Conservation (phyloP, 2,888 invertebrate species). For the Merodon equestris region DNA sequence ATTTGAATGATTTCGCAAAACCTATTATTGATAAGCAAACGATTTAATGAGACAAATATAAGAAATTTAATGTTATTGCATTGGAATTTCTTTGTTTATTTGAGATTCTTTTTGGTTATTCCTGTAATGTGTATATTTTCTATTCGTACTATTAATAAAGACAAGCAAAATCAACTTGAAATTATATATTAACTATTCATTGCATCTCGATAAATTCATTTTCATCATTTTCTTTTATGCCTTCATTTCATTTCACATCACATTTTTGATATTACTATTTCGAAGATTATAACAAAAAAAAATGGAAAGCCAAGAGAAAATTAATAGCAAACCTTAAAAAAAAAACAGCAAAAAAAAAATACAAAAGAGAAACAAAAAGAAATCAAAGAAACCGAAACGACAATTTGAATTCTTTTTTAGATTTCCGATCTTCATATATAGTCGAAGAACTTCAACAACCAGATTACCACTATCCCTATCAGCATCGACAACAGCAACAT, state of each 20-base stretch:
- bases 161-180: constrained; percentile 6
- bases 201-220: constrained; percentile 25
- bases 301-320: too few relatives aligned
- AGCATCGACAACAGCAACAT: constrained; percentile 32
- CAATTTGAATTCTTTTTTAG: constrained; percentile 61
- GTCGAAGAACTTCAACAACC: constrained; percentile 39
- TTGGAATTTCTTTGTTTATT: constrained; percentile 56
- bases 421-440: constrained; percentile 55
- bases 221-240: constrained; percentile 17
- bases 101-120: constrained; percentile 53
- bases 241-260: too few relatives aligned
- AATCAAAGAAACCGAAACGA: constrained; percentile 45
- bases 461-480: constrained; percentile 33
- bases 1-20: constrained; percentile 48
- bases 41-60: constrained; percentile 11
- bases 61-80: constrained; percentile 20
- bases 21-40: constrained; percentile 8
- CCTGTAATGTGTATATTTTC: constrained; percentile 68
- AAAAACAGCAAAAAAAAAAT: constrained; percentile 17
- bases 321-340: too few relatives aligned
- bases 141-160: constrained; percentile 34
- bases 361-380: constrained; percentile 10
- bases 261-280: constrained; percentile 38
- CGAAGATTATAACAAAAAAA: constrained; percentile 31
- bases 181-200: constrained; percentile 37